These are phyloP conservation scores for Ptychochromis oligacanthus DNA, from an alignment of 2,113 vertebrate genomes.

Conservation along the genomic window DNA sequence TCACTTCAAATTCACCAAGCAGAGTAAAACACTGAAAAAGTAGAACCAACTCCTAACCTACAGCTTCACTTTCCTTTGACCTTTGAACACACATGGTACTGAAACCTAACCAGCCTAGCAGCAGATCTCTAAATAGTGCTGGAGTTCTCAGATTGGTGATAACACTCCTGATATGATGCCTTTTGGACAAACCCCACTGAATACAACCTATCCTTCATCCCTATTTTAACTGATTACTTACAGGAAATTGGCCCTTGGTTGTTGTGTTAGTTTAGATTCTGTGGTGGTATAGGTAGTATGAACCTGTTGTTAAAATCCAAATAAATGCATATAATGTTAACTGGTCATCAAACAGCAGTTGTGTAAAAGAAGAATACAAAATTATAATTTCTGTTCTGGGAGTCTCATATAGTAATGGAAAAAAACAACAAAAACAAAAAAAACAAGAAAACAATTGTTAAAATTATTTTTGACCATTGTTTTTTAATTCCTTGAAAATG, in stretches of 20 bases:
- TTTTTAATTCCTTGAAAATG: conserved; percentile 2
- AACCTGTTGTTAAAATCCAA: conserved; percentile 31
- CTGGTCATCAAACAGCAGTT: neutral
- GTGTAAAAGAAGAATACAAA: conserved; percentile 22
- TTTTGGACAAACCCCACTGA: conserved; percentile 15
- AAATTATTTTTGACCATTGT: conserved; percentile 5
- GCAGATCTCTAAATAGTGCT: conserved; percentile 5
- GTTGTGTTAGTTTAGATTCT: conserved; percentile 50
- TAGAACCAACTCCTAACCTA: neutral
- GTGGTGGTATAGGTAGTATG: conserved; percentile 20
- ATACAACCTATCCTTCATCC: conserved; percentile 10
- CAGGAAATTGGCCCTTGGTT: conserved; percentile 35
- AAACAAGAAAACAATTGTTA: neutral
- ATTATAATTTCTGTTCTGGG: neutral
- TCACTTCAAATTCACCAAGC: neutral
- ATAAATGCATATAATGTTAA: conserved; percentile 22
- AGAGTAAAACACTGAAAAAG: conserved; percentile 1
- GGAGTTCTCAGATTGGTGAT: conserved; percentile 4
- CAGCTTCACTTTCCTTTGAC: neutral
- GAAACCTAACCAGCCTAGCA: neutral
- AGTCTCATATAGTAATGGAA: neutral
- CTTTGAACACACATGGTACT: neutral
- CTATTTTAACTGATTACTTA: conserved; percentile 22
- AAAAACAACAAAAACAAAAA: neutral
- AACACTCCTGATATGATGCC: conserved; percentile 11